Base-by-base conservation (phyloP, 1,140 invertebrate species). In the Zaprionus africanus region DNA sequence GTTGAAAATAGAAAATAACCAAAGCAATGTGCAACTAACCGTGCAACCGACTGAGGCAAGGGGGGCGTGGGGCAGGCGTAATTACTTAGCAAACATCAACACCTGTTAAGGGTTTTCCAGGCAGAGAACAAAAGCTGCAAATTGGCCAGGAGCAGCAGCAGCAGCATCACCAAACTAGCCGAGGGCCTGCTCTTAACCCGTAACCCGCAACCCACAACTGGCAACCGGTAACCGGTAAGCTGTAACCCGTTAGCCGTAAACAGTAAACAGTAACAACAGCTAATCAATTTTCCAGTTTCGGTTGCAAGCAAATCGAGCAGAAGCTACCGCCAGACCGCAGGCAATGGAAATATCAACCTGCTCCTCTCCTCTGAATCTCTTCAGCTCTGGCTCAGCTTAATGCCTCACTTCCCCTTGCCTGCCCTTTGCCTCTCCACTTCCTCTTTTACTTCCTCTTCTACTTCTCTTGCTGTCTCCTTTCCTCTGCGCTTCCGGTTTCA, bases 71-170 rank as follows among this genome's bases (percentile, higher is more conserved):
- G 38, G n/a, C n/a, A 19, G n/a, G 24, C 49, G 62, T 49, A 79
- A 75, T 81, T 83, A 88, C 84, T 88, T 88, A 88, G 84, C 85
- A 88, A 88, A 88, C 81, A 88, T 88, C 84, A 88, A 88, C 84
- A 88, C 84, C 84, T 88, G 84, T 68, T 82, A 86, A 86, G 71
- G 72, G 65, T 67, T 86, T 73, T 72, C 67, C 24, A 28, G n/a
- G 34, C 19, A n/a, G 73, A 86, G 64, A 82, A 87, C 84, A 76
- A 86, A 75, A 72, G 80, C 81, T 81, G 84, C 74, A 88, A 87
- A 87, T 83, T 87, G 80, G 77, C 79, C 72, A 75, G 62, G 69
- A 72, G 76, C 77, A 38, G 36, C n/a, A n/a, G n/a, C n/a, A 86
- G 73, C 68, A 38, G 36, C 38, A 15, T 24, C n/a, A 24, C 53